These are phyloP conservation scores for Elgaria multicarinata DNA, from an alignment of 2,113 vertebrate species.

Conservation along the genomic window DNA sequence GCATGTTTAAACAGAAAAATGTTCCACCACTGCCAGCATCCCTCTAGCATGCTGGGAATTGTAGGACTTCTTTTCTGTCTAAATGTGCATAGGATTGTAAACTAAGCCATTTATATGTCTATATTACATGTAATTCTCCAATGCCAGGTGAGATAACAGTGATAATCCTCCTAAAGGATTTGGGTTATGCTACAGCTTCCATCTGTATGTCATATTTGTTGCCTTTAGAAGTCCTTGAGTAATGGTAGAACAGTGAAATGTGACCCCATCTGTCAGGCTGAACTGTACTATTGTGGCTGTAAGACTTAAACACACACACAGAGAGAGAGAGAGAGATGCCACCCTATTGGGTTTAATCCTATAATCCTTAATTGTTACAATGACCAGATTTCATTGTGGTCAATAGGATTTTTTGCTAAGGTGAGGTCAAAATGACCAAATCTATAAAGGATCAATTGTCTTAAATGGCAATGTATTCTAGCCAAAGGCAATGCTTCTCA, in stretches of 20 bases:
- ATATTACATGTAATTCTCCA: constrained; percentile 65
- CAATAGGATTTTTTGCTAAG: constrained; percentile 38
- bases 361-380: constrained; percentile 29
- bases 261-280: constrained; percentile 32
- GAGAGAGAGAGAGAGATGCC: too few species aligned
- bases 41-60: too few species aligned
- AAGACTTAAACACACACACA: constrained; percentile 11
- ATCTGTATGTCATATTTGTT: constrained; percentile 28
- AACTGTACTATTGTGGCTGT: constrained; percentile 31
- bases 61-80: too few species aligned
- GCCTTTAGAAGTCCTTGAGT: constrained; percentile 55
- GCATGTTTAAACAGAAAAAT: too few species aligned
- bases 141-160: constrained; percentile 61
- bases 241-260: constrained; percentile 45
- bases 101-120: constrained; percentile 59
- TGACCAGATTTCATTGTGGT: constrained; percentile 23
- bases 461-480: neutral
- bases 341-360: neutral
- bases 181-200: constrained; percentile 55
- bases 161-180: constrained; percentile 68
- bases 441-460: neutral
- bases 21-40: too few species aligned
- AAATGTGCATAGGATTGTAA: too few species aligned
- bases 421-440: constrained; percentile 17
- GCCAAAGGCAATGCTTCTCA: neutral